Conservation (phyloP, 2,888 invertebrate genomes). For the Oegoconia quadripuncta region DNA sequence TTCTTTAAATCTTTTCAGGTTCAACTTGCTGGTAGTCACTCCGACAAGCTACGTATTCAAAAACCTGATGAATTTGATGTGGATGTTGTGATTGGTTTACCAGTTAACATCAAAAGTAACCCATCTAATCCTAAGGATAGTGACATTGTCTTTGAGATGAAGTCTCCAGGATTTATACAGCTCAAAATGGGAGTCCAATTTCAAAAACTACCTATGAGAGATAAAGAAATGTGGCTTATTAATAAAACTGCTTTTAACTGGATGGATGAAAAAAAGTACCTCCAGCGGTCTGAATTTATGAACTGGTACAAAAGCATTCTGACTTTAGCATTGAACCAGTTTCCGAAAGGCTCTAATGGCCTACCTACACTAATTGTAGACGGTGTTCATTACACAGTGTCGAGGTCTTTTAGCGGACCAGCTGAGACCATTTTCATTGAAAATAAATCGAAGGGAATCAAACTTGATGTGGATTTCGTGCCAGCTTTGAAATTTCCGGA, state of each 20-base stretch:
- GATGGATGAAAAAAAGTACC: constrained; percentile 55
- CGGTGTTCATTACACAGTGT: constrained; percentile 55
- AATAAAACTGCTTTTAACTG: constrained; percentile 57
- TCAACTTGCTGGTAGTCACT: constrained; percentile 80
- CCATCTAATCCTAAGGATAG: constrained; percentile 33
- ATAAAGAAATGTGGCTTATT: constrained; percentile 38
- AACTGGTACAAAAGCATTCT: constrained; percentile 77
- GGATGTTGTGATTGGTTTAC: constrained; percentile 74
- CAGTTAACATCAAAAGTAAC: constrained; percentile 45
- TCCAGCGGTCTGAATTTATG: constrained; percentile 63
- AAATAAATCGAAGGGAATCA: constrained; percentile 33
- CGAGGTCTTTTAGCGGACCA: constrained; percentile 61
- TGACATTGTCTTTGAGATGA: constrained; percentile 53
- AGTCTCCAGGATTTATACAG: constrained; percentile 65
- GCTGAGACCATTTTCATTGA: constrained; percentile 74
- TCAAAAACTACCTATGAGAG: constrained; percentile 38
- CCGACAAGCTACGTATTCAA: constrained; percentile 76
- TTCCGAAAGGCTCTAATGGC: constrained; percentile 19
- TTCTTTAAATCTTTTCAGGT: constrained; percentile 32
- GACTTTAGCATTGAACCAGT: constrained; percentile 51
- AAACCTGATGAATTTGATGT: constrained; percentile 81
- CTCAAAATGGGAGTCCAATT: constrained; percentile 57
- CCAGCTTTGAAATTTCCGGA: constrained; percentile 70
- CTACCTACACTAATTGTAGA: constrained; percentile 31
- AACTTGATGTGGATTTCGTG: constrained; percentile 73